Percentiles rank a stretch among this genome's conserved stretches.
These are phyloP conservation scores for Lagodon rhomboides DNA, from an alignment of 2,797 vertebrate species.

Conservation along the genomic window DNA sequence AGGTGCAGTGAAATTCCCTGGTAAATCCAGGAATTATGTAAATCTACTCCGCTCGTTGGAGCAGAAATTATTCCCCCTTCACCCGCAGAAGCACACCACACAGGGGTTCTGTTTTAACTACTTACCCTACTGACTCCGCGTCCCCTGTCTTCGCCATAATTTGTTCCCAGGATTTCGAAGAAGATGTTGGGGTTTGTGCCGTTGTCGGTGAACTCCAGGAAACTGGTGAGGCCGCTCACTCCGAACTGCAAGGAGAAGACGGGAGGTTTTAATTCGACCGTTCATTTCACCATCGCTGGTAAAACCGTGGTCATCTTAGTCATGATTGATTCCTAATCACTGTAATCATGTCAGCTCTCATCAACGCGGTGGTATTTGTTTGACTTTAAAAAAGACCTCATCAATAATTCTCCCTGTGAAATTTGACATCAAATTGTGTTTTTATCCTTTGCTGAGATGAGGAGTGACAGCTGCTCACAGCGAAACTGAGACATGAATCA, in stretches of 20 bases:
- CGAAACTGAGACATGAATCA: conserved; percentile 18
- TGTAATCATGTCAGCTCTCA: conserved; percentile 1
- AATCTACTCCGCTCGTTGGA: conserved; percentile 43
- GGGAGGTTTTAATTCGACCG: neutral
- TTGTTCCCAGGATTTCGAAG: conserved; percentile 98
- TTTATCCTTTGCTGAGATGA: conserved; percentile 3
- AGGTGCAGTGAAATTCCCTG: conserved; percentile 49
- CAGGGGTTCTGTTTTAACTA: conserved; percentile 40
- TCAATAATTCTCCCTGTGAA: conserved; percentile 1
- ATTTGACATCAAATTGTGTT: neutral
- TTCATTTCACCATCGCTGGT: neutral
- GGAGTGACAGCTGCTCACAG: neutral
- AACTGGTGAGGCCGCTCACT: conserved; percentile 94
- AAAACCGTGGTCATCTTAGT: neutral
- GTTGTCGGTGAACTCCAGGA: conserved; percentile 95
- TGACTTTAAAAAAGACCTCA: neutral
- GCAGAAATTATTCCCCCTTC: conserved; percentile 37
- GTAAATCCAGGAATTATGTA: conserved; percentile 62
- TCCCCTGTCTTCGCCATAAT: conserved; percentile 96
- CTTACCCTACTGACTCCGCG: conserved; percentile 96
- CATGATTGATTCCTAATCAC: neutral
- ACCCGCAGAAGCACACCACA: conserved; percentile 15
- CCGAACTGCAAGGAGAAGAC: conserved; percentile 86
- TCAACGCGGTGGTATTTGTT: neutral
- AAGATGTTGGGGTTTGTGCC: conserved; percentile 97